Percentiles rank a stretch among this genome's conserved stretches.
Evolutionary conservation across 2,113 vertebrate genomes (phyloP).

Genomic region (Vulpes lagopus): DNA sequence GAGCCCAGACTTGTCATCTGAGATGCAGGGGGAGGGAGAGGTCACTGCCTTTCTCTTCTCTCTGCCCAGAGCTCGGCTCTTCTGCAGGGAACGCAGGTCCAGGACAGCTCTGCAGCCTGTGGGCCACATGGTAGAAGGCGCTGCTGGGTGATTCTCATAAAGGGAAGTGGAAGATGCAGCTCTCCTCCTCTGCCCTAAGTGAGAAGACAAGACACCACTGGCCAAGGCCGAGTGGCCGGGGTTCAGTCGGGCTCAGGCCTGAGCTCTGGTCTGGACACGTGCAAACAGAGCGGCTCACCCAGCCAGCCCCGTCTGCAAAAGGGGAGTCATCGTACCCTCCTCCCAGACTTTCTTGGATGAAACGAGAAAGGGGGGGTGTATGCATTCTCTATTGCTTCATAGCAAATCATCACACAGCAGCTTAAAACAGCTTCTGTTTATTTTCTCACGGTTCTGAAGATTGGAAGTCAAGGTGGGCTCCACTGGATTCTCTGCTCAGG

Average conservation of each 20-base stretch:
- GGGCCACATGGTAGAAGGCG: background rate
- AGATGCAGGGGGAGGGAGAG: conserved; percentile 41
- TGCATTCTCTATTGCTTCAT: background rate
- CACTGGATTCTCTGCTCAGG: background rate
- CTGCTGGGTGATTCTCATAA: background rate
- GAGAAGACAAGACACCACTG: background rate
- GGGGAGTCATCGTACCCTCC: background rate
- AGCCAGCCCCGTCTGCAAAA: background rate
- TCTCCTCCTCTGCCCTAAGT: background rate
- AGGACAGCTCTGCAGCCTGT: background rate
- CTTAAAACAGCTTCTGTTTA: background rate
- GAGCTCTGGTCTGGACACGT: background rate
- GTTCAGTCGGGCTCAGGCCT: background rate
- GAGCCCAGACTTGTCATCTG: conserved; percentile 70
- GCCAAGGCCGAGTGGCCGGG: background rate
- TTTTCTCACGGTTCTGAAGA: background rate
- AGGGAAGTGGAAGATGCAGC: background rate
- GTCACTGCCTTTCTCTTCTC: conserved; percentile 60
- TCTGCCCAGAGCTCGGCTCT: background rate
- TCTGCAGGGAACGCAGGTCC: background rate
- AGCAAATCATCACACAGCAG: background rate
- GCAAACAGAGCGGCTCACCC: background rate
- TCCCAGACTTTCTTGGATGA: background rate
- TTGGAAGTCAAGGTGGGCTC: background rate
- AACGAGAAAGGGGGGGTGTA: background rate